phyloP scores from a whole-genome alignment of 64 coral and sea anemone species.

The Dendronephthya gigantea region DNA sequence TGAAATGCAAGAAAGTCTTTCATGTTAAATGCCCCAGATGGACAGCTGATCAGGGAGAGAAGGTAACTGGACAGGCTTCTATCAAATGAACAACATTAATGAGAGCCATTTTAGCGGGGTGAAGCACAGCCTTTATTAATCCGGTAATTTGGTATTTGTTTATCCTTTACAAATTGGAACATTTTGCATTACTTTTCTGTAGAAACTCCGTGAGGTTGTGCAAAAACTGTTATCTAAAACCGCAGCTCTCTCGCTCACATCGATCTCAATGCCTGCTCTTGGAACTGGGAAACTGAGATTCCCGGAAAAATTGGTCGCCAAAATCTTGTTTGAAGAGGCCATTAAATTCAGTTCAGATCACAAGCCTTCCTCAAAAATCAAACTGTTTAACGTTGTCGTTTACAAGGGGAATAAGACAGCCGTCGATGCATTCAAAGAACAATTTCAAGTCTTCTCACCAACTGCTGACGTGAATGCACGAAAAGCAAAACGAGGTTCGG shows the following conservation, averaged over 20 bases:
- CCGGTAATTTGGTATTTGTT: no score
- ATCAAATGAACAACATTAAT: no score
- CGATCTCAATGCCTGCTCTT: not conserved
- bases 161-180: not conserved
- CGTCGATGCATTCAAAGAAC: not conserved
- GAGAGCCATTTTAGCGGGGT: no score
- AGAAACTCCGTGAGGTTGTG: not conserved
- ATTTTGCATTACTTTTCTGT: not conserved
- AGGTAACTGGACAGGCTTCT: conserved; percentile 2
- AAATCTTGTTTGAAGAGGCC: not conserved
- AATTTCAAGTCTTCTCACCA: not conserved
- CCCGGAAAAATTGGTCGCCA: not conserved
- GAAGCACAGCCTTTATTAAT: no score
- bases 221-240: not conserved
- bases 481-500: not conserved
- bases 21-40: not conserved
- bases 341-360: not conserved
- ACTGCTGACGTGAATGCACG: not conserved
- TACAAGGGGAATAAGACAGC: not conserved
- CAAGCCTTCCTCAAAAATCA: not conserved
- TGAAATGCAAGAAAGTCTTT: conserved; percentile 7
- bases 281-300: not conserved
- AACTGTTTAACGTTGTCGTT: not conserved
- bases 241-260: not conserved
- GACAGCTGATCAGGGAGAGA: not conserved